Percentiles rank a stretch among this genome's conserved stretches.
Conservation (phyloP, 2,113 vertebrate species). For the Paracanthobrama guichenoti region DNA sequence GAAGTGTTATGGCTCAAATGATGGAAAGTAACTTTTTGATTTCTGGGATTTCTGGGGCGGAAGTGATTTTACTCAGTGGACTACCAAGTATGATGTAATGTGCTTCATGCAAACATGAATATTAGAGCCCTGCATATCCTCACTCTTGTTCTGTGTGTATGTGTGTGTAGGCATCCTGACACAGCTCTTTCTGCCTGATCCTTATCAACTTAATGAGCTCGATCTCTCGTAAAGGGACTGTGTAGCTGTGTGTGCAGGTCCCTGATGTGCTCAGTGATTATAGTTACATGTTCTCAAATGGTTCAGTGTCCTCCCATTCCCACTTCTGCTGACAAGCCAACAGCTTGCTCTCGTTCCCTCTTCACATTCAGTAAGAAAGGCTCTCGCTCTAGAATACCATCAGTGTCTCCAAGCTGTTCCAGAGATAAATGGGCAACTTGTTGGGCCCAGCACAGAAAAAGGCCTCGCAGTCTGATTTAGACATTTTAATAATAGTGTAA, state of each 20-base stretch:
- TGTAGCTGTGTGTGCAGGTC: conserved; percentile 24
- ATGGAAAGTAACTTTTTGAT: conserved; percentile 8
- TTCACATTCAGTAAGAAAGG: conserved; percentile 9
- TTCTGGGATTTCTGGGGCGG: not conserved
- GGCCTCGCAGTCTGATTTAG: not conserved
- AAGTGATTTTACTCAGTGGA: not conserved
- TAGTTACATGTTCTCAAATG: conserved; percentile 15
- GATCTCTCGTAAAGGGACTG: conserved; percentile 3
- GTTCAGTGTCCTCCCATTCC: conserved; percentile 19
- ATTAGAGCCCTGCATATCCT: not conserved
- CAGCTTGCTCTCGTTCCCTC: conserved; percentile 20
- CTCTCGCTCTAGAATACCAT: conserved; percentile 26
- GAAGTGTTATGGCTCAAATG: conserved; percentile 29
- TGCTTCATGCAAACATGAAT: not conserved
- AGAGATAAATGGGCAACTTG: not conserved
- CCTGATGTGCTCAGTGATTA: conserved; percentile 42
- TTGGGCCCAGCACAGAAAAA: not conserved
- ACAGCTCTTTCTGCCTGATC: conserved; percentile 36
- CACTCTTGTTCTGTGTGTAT: not conserved
- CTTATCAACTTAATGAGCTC: conserved; percentile 50
- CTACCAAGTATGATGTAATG: conserved; percentile 4
- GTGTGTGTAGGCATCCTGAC: conserved; percentile 13
- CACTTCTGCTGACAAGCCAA: conserved; percentile 20
- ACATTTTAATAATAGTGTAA: not conserved
- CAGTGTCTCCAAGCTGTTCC: conserved; percentile 6